These are phyloP conservation scores for Rhabdomys dilectus DNA, from an alignment of 2,113 vertebrate genomes.

Conservation along the genomic window DNA sequence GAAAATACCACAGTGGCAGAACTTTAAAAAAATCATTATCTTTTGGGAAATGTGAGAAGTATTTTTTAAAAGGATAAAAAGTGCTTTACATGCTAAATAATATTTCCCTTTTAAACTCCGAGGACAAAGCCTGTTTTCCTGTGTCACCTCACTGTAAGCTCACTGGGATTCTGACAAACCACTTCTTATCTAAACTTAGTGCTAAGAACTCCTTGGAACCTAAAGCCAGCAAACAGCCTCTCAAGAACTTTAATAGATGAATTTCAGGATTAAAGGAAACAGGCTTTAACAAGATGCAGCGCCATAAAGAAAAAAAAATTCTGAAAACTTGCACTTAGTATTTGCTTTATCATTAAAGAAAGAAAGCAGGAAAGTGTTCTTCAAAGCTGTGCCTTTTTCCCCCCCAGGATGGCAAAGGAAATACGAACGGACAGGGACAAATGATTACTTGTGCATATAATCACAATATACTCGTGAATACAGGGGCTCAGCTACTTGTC, in stretches of 20 bases:
- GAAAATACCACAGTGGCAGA: constrained; percentile 32
- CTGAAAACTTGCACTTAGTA: constrained; percentile 13
- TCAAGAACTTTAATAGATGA: neutral
- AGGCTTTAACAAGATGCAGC: neutral
- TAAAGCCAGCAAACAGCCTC: neutral
- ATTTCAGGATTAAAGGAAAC: constrained; percentile 17
- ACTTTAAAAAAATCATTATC: constrained; percentile 67
- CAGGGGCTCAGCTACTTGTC: neutral
- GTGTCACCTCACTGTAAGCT: neutral
- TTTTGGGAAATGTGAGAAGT: constrained; percentile 56
- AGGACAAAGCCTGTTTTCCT: constrained; percentile 2
- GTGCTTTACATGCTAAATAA: neutral
- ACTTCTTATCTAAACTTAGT: neutral
- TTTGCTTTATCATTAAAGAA: neutral
- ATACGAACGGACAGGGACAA: neutral
- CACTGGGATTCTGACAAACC: neutral
- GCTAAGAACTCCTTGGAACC: constrained; percentile 7
- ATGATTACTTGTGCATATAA: neutral
- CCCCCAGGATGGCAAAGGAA: neutral
- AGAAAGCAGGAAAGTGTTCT: neutral
- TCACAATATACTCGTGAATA: neutral
- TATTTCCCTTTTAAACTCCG: constrained; percentile 27
- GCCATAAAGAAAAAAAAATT: neutral
- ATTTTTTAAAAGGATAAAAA: constrained; percentile 63
- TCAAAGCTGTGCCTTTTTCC: neutral